phyloP scores from a whole-genome alignment of 2,113 vertebrate genomes.

The Harpagus bidentatus region DNA sequence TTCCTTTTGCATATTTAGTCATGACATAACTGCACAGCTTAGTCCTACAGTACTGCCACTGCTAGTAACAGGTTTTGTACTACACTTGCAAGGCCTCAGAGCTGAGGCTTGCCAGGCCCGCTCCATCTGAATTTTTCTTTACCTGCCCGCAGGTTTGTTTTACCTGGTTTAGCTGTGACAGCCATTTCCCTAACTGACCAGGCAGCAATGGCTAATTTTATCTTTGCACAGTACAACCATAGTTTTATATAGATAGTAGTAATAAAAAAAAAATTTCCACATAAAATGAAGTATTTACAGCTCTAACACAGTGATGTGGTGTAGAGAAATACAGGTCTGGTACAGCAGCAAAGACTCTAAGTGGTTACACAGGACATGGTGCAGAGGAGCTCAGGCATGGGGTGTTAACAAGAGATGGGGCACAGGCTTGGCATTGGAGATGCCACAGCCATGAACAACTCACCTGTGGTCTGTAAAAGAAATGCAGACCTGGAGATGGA shows the following conservation, averaged over 20 bases:
- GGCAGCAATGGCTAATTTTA: background rate
- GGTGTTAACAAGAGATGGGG: background rate
- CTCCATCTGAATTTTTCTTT: background rate
- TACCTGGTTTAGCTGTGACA: background rate
- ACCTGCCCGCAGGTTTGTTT: background rate
- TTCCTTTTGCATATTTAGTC: background rate
- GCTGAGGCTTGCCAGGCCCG: background rate
- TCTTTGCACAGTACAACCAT: background rate
- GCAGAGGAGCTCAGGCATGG: background rate
- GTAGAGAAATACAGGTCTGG: background rate
- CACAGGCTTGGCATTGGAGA: background rate
- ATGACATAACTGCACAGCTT: background rate
- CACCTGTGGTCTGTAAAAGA: background rate
- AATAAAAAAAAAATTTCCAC: background rate
- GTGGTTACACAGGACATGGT: background rate
- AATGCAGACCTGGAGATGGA: background rate
- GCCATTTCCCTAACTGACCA: background rate
- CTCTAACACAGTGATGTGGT: rapidly evolving
- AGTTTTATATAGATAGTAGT: background rate
- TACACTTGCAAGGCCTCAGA: background rate
- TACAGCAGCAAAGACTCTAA: background rate
- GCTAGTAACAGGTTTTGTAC: background rate
- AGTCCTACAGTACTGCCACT: background rate
- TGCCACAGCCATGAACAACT: background rate
- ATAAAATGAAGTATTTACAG: background rate